Evolutionary conservation across 2,888 invertebrate species (phyloP).

Genomic region (Nomada ruficornis): DNA sequence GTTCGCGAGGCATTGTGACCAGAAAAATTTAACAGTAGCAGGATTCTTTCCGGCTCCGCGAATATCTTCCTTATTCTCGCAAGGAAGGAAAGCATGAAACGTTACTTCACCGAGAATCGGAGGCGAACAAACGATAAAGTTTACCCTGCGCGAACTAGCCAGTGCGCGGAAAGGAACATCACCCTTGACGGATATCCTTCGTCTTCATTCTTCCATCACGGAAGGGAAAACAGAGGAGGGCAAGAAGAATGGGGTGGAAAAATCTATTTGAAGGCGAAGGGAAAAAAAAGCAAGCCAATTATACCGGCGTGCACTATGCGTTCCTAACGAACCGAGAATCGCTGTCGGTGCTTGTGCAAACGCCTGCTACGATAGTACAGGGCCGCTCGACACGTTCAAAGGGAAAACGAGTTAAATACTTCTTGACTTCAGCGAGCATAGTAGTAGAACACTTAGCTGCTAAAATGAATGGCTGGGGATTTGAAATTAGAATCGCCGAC

Average conservation of each 20-base stretch:
- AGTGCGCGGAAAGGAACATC: slow-evolving; percentile 20
- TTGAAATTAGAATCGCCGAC: slow-evolving; percentile 33
- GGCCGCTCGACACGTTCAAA: slow-evolving; percentile 48
- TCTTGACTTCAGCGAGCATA: slow-evolving; percentile 44
- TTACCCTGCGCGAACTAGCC: background rate
- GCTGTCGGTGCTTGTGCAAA: slow-evolving; percentile 49
- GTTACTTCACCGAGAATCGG: background rate
- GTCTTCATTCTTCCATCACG: background rate
- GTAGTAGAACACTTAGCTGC: slow-evolving; percentile 29
- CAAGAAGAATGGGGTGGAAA: slow-evolving; percentile 24
- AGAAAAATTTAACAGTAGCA: background rate
- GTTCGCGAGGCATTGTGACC: background rate
- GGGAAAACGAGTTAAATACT: slow-evolving; percentile 50
- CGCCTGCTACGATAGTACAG: slow-evolving; percentile 31
- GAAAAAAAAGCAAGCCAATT: slow-evolving; percentile 49
- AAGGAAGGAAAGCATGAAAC: background rate
- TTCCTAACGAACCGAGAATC: slow-evolving; percentile 58
- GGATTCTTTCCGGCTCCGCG: background rate
- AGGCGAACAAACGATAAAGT: background rate
- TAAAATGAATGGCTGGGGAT: slow-evolving; percentile 38
- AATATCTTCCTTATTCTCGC: background rate
- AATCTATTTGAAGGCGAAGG: slow-evolving; percentile 42
- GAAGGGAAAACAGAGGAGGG: background rate
- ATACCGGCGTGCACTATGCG: slow-evolving; percentile 41
- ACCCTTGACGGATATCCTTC: slow-evolving; percentile 4